Evolutionary conservation across 2,888 invertebrate species (phyloP).

Genomic region (Melipona beecheii): DNA sequence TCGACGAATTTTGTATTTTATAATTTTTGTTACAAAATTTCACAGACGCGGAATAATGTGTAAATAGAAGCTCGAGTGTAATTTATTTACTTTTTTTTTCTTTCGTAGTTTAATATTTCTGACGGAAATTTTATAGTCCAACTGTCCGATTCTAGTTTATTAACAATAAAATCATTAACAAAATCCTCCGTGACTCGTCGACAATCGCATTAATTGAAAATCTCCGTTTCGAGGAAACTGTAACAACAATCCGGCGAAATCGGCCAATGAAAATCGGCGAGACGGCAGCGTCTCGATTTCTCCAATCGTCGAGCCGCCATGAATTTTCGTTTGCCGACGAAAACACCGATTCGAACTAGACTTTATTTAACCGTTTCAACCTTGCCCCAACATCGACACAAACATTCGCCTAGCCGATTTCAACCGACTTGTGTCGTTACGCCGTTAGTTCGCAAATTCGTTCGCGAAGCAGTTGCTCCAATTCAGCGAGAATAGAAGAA

Average conservation of each 20-base stretch:
- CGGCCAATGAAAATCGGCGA: background rate
- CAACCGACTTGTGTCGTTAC: background rate
- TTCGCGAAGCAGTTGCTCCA: too few relatives aligned
- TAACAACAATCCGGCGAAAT: background rate
- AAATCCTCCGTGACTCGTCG: background rate
- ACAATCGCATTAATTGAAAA: background rate
- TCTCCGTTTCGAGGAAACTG: background rate
- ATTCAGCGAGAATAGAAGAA: too few relatives aligned
- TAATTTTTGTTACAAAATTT: too few relatives aligned
- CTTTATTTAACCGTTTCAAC: too few relatives aligned
- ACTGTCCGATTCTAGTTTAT: too few relatives aligned
- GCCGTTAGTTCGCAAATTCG: background rate
- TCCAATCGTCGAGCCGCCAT: background rate
- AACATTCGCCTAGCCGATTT: background rate
- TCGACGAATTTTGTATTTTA: too few relatives aligned
- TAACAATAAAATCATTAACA: background rate
- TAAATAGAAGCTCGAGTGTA: too few relatives aligned
- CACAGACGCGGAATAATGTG: too few relatives aligned
- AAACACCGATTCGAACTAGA: background rate
- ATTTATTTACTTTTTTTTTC: too few relatives aligned
- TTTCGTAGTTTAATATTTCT: too few relatives aligned
- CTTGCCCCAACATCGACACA: background rate
- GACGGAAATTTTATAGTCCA: too few relatives aligned
- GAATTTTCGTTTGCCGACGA: background rate
- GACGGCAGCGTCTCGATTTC: background rate